Evolutionary conservation across 2,797 vertebrate genomes (phyloP), one percentile per base, ranked within the genome.

Genomic region (Enteromius trimaculatus): DNA sequence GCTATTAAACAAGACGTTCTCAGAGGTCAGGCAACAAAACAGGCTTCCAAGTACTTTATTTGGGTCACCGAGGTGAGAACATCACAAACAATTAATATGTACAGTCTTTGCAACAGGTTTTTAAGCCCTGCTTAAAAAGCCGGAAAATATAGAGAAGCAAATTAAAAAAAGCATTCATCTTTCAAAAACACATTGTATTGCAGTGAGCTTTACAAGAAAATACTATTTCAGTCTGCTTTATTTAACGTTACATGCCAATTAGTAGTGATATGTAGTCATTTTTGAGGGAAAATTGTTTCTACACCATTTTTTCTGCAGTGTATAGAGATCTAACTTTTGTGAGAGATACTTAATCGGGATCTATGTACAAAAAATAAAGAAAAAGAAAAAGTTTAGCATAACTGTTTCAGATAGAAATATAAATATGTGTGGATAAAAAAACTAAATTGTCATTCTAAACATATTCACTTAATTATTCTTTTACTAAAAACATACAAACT

Each of bases 1-100:
- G 47, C 31, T 51, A 16, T 72, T 13, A 72, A 47, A 70, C 37
- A 49, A 71, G 53, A 69, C 9, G 2, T n/a, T 37, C 62, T n/a
- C 29, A 53, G 47, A 66, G 29, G 11, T 37, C 77, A 37, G 29
- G 4, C 49, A 17, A 71, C 68, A 44, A 75, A 68, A 55, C 19
- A 34, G 29, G 49, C 11, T 37, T 19, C 16, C 1, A 74, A 74
- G 71, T 21, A 53, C 71, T 74, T 74, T 55, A 74, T 55, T 37
- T n/a, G 71, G 71, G 47, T 74, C 71, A 74, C n/a, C 17, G 44
- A 51, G 70, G 70, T 74, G 70, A 74, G 47, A 51, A 75, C 55
- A 55, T 75, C 21, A 55, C 17, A 21, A 31, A 72, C 70, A 39
- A 3, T 68, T 39, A 21, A 39, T 66, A 68, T 68, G 4, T 39